These are phyloP conservation scores for Mallotus villosus DNA, from an alignment of 2,797 vertebrate genomes.

Conservation along the genomic window DNA sequence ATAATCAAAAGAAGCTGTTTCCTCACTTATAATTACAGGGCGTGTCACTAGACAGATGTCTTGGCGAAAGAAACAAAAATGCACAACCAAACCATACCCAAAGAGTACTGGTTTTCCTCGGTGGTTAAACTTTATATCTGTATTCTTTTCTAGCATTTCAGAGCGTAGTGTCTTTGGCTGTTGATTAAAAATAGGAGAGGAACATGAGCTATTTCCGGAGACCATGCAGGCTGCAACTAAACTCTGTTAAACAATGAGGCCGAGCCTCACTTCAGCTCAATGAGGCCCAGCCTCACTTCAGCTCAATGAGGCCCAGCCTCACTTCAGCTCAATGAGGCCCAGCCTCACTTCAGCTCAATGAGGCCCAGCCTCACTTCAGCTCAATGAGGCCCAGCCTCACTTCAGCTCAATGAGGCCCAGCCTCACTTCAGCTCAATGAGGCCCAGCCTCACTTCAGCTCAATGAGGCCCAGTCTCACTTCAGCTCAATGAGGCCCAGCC, in stretches of 20 bases:
- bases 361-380: neutral
- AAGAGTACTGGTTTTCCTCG: constrained; percentile 50
- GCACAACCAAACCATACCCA: constrained; percentile 64
- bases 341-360: neutral
- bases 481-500: neutral
- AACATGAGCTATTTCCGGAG: neutral
- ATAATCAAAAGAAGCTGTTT: constrained; percentile 73
- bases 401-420: neutral
- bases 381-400: neutral
- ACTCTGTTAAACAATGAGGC: neutral
- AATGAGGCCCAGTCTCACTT: neutral
- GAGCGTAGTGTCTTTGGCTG: neutral
- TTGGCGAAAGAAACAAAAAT: constrained; percentile 71
- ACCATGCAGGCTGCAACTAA: neutral
- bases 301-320: neutral
- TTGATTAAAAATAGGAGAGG: constrained; percentile 3
- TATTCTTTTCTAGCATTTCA: constrained; percentile 55
- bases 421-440: neutral
- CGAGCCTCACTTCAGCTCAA: neutral
- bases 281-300: neutral
- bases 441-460: neutral
- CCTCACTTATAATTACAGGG: constrained; percentile 77
- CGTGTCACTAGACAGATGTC: constrained; percentile 76
- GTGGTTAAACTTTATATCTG: constrained; percentile 67
- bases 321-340: neutral